Conservation (phyloP, 2,888 invertebrate genomes). For the Dasysyrphus albostriatus region DNA sequence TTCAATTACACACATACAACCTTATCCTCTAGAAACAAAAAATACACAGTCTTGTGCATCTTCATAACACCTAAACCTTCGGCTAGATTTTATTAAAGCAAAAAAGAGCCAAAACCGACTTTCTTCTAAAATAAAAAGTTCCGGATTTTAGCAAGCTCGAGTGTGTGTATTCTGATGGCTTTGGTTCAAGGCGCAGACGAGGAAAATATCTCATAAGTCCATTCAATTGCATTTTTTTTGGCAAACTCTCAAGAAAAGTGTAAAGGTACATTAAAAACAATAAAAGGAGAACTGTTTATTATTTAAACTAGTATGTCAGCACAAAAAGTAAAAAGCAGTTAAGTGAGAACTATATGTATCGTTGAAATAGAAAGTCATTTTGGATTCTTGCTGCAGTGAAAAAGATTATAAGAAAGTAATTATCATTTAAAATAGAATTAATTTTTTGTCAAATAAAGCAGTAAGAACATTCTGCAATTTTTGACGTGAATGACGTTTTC, state of each 20-base stretch:
- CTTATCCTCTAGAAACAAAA: neutral
- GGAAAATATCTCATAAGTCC: slow-evolving; percentile 12
- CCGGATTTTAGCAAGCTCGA: neutral
- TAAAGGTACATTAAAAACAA: slow-evolving; percentile 9
- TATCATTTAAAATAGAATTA: neutral
- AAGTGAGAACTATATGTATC: neutral
- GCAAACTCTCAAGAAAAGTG: slow-evolving; percentile 27
- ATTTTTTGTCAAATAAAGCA: neutral
- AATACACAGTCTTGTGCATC: neutral
- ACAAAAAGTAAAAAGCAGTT: slow-evolving; percentile 20
- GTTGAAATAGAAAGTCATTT: neutral
- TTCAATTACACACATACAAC: neutral
- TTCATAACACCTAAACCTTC: slow-evolving; percentile 8
- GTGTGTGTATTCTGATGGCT: neutral
- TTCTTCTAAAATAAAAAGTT: neutral
- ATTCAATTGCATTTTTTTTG: neutral
- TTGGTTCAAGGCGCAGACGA: neutral
- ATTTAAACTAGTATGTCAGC: neutral
- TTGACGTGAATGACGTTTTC: too few relatives aligned
- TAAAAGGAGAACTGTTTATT: neutral
- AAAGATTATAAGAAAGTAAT: neutral
- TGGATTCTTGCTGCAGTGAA: slow-evolving; percentile 2
- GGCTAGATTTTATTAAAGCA: neutral
- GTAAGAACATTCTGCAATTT: too few relatives aligned
- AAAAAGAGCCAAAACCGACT: neutral